Base-by-base conservation (phyloP, 2,797 vertebrate genomes). In the Myripristis jacobus region DNA sequence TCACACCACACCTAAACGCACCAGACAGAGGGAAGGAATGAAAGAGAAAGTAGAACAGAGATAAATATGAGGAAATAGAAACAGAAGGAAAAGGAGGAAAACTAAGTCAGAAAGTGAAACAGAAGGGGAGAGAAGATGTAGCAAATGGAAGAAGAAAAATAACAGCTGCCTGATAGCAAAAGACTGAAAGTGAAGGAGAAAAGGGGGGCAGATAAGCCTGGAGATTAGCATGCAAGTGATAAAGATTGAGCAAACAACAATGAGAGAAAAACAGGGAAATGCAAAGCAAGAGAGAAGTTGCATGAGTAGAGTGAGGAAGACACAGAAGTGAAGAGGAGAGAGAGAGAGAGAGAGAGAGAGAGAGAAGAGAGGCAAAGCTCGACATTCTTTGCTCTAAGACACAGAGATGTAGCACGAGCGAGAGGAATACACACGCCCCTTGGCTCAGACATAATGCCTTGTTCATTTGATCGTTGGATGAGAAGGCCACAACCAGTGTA, bases 381-480 rank as follows among this genome's bases (percentile, higher is more conserved):
- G 19, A n/a, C 44, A 47, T 47, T 47, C 18, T 22, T 51, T 11
- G 22, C 21, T 51, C 13, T 51, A 22, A 13, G 44, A 60, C 44
- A 29, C 4, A 31, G 11, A 47, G 47, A 61, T 54, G 13, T 16
- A 29, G 44, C 61, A 57, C 44, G 55, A 50, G 12, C 65, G 2
- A 66, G 22, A 70, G 44, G 81, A 51, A 52, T 15, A 76, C 72
- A 77, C 72, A 74, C 75, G 9, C 64, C 52, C 64, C 66, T 83
- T 88, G 84, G 85, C 82, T 75, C 48, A 60, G 71, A 83, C 65
- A 78, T 73, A 82, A 89, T 71, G 72, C 19, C 74, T 80, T 79
- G 75, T 77, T 90, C 77, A 88, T 89, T 86, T 84, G 70, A 81
- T 87, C 56, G 11, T 38, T 86, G 79, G 74, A 85, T 80, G 73